phyloP scores from a whole-genome alignment of 1,140 invertebrate species.

The Paraescarpia echinospica region DNA sequence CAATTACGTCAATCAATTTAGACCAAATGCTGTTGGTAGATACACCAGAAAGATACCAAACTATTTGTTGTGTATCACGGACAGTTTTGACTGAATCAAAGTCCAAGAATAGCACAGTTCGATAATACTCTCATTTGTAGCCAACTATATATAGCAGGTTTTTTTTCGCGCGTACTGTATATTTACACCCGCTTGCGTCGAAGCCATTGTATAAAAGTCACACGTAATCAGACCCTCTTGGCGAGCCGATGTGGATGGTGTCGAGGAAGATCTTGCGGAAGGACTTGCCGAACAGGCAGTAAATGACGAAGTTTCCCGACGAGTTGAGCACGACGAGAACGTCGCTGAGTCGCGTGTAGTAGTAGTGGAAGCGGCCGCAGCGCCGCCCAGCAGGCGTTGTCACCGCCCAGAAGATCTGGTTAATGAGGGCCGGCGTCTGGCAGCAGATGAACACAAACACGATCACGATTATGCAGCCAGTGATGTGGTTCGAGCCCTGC shows the following conservation, averaged over 20 bases:
- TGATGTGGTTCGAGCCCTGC: conserved; percentile 24
- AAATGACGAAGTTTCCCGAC: conserved; percentile 30
- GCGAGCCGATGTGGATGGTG: background rate
- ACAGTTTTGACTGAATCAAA: too few species aligned
- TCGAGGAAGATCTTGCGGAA: conserved; percentile 29
- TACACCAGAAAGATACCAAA: too few species aligned
- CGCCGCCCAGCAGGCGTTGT: background rate
- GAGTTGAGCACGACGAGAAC: conserved; percentile 30
- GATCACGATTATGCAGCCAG: conserved; percentile 27
- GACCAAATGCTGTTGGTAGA: too few species aligned
- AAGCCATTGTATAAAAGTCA: background rate
- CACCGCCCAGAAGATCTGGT: conserved; percentile 32
- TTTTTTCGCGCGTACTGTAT: background rate
- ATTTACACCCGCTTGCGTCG: background rate
- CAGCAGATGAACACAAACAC: conserved; percentile 30
- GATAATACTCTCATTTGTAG: background rate
- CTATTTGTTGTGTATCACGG: too few species aligned
- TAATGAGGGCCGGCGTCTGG: conserved; percentile 31
- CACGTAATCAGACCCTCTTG: background rate
- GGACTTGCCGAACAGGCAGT: conserved; percentile 25
- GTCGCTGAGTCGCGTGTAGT: conserved; percentile 32
- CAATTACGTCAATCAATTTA: too few species aligned
- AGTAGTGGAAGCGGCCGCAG: conserved; percentile 30
- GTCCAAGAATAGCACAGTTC: background rate
- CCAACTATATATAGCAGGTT: background rate